phyloP scores from a whole-genome alignment of 2,113 vertebrate species.

The Fulmarus glacialis region DNA sequence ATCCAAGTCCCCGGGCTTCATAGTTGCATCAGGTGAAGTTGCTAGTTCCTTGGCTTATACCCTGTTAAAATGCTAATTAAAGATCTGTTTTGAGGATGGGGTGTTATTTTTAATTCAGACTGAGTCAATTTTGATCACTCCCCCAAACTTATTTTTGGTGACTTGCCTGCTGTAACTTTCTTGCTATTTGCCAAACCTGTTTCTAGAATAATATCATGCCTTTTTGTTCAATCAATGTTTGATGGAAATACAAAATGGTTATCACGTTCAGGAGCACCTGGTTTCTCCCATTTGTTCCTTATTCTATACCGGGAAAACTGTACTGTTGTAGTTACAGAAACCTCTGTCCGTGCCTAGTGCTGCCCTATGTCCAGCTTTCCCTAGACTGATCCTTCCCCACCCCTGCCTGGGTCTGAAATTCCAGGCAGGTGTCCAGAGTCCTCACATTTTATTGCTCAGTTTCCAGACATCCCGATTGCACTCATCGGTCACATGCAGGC shows the following conservation, averaged over 20 bases:
- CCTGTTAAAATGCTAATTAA: background rate
- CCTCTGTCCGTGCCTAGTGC: background rate
- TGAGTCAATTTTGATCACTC: background rate
- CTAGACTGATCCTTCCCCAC: fast-evolving
- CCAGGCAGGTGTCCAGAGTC: background rate
- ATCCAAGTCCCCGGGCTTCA: background rate
- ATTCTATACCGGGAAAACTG: no score
- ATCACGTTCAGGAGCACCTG: background rate
- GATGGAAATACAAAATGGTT: background rate
- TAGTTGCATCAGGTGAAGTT: background rate
- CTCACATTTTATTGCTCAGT: background rate
- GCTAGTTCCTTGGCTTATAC: background rate
- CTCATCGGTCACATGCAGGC: background rate
- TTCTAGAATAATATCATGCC: background rate
- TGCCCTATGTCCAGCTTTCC: background rate
- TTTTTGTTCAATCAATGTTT: background rate
- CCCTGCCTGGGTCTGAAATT: background rate
- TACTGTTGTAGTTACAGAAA: background rate
- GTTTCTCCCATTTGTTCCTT: background rate
- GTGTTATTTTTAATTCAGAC: background rate
- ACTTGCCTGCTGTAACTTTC: background rate
- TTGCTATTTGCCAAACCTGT: fast-evolving
- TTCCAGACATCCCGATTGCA: background rate
- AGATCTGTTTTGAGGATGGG: background rate
- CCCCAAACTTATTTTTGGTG: background rate